Percentiles rank a stretch among this genome's conserved stretches.
Evolutionary conservation across 2,888 invertebrate species (phyloP).

Genomic region (Parthenolecanium corni): DNA sequence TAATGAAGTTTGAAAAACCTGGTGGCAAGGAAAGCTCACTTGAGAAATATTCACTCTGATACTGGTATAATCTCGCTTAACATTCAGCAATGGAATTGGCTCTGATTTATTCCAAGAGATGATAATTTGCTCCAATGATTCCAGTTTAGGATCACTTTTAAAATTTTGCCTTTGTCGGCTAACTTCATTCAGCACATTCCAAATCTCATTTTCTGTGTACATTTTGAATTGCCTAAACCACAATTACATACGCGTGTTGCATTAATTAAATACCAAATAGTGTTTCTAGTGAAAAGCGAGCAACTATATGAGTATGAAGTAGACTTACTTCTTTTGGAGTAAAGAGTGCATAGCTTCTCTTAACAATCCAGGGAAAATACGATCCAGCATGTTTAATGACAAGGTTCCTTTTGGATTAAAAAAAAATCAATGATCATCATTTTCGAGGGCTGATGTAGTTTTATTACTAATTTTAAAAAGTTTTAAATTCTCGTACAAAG

Average conservation of each 20-base stretch:
- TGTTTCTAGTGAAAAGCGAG: not conserved
- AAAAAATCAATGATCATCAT: too few species aligned
- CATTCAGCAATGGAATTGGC: conserved; percentile 61
- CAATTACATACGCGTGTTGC: conserved; percentile 1
- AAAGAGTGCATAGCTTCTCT: not conserved
- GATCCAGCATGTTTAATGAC: not conserved
- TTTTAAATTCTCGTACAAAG: too few species aligned
- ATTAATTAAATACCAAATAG: not conserved
- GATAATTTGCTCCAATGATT: conserved; percentile 58
- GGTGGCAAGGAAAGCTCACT: too few species aligned
- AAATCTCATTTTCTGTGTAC: conserved; percentile 56
- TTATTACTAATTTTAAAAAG: too few species aligned
- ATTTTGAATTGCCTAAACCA: conserved; percentile 49
- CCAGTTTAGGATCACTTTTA: conserved; percentile 44
- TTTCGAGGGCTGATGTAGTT: too few species aligned
- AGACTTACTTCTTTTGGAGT: not conserved
- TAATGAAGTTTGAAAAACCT: too few species aligned
- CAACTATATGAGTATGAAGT: not conserved
- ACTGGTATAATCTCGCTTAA: conserved; percentile 53
- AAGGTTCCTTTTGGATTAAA: not conserved
- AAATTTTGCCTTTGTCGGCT: conserved; percentile 44
- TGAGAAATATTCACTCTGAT: not conserved
- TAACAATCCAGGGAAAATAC: not conserved
- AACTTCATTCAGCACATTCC: conserved; percentile 35
- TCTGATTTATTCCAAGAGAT: conserved; percentile 73